A percentile compares a stretch with the other conserved stretches of the same genome.
These are phyloP conservation scores for Athrips mouffetella DNA, from an alignment of 2,888 invertebrate species.

Conservation along the genomic window DNA sequence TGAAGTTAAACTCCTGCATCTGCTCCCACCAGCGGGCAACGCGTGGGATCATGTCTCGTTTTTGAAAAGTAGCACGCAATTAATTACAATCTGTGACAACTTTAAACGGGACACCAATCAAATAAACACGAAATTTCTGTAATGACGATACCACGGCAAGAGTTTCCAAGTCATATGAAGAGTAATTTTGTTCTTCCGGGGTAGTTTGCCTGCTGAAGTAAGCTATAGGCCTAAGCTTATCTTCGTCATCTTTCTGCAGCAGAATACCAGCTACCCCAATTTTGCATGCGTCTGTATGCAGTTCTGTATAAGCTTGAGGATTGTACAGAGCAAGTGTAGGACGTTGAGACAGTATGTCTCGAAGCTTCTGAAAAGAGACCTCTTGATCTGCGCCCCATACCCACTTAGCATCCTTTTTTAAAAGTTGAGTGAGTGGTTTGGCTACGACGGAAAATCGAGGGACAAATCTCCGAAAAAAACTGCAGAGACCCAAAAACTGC, in stretches of 20 bases:
- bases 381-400: conserved; percentile 24
- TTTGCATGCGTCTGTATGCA: conserved; percentile 41
- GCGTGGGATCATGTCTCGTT: conserved; percentile 24
- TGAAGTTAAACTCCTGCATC: conserved; percentile 35
- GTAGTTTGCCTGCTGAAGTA: conserved; percentile 38
- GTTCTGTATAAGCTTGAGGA: conserved; percentile 25
- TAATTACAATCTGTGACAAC: conserved; percentile 40
- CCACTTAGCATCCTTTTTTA: conserved; percentile 21
- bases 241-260: conserved; percentile 27
- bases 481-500: conserved; percentile 21
- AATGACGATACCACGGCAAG: conserved; percentile 21
- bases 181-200: conserved; percentile 34
- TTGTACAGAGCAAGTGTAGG: background rate
- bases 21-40: conserved; percentile 38
- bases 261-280: too few species aligned
- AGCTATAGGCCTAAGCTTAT: conserved; percentile 25
- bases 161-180: conserved; percentile 38
- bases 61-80: conserved; percentile 33
- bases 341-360: background rate
- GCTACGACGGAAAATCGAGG: conserved; percentile 17
- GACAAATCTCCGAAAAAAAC: conserved; percentile 22
- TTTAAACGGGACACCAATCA: conserved; percentile 28
- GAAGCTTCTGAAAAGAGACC: conserved; percentile 19
- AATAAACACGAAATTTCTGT: conserved; percentile 35
- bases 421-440: conserved; percentile 15